These are phyloP conservation scores for Drosophila imparisetae DNA, from an alignment of 2,888 invertebrate species.

Conservation along the genomic window DNA sequence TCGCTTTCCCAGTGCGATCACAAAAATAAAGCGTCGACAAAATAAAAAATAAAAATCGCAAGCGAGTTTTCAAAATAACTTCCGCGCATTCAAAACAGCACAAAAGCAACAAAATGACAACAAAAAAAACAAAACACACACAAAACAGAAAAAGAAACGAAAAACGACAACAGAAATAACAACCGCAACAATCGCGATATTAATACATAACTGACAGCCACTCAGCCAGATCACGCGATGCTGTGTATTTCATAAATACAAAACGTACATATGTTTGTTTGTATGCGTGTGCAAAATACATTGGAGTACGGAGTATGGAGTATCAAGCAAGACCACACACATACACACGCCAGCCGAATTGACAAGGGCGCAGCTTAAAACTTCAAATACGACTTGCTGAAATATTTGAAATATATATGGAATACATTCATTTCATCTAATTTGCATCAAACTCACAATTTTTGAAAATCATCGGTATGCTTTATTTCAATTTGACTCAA, in stretches of 20 bases:
- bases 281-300: not conserved
- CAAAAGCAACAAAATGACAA: constrained; percentile 11
- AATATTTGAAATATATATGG: not conserved
- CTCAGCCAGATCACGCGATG: constrained; percentile 63
- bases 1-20: constrained; percentile 19
- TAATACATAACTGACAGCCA: constrained; percentile 50
- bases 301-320: not conserved
- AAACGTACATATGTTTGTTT: not conserved
- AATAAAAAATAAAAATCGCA: constrained; percentile 24
- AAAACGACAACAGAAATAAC: constrained; percentile 39
- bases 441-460: not conserved
- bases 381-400: not conserved
- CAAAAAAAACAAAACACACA: not conserved
- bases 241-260: constrained; percentile 39
- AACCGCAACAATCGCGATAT: constrained; percentile 50
- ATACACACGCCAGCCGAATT: not conserved
- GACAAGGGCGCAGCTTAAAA: not conserved
- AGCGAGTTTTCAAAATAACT: constrained; percentile 61
- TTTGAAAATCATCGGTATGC: not conserved
- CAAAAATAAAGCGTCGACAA: constrained; percentile 13
- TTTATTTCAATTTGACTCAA: constrained; percentile 3
- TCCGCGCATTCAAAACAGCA: constrained; percentile 54
- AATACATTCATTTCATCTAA: not conserved
- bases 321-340: constrained; percentile 1
- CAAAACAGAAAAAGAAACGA: constrained; percentile 24